Conservation (phyloP, 2,888 invertebrate genomes). For the Orthosia incerta region DNA sequence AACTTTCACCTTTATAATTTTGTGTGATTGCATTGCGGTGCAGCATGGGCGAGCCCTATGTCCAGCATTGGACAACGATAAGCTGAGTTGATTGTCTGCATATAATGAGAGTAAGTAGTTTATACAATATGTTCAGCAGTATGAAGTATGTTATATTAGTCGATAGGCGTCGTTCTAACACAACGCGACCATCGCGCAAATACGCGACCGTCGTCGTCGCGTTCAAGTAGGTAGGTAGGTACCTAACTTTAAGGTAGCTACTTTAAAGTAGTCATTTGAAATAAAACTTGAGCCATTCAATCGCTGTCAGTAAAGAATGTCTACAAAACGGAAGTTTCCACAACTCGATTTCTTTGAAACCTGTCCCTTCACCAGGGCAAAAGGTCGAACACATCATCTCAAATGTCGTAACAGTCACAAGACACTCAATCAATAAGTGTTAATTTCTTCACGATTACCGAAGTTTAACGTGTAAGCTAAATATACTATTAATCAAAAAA, state of each 20-base stretch:
- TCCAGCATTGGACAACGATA: too few species aligned
- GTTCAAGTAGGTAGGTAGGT: too few species aligned
- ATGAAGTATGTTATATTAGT: too few species aligned
- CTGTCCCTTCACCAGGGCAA: slow-evolving; percentile 1
- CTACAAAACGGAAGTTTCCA: slow-evolving; percentile 23
- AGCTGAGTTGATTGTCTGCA: too few species aligned
- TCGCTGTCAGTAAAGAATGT: background rate
- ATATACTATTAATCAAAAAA: slow-evolving; percentile 76
- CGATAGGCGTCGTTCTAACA: too few species aligned
- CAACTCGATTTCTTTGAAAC: slow-evolving; percentile 2
- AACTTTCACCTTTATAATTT: too few species aligned
- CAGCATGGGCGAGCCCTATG: too few species aligned
- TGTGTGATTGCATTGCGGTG: too few species aligned
- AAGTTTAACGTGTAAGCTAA: slow-evolving; percentile 57
- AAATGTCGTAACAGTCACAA: slow-evolving; percentile 51
- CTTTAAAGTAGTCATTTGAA: background rate
- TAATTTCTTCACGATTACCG: slow-evolving; percentile 63
- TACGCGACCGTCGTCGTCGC: too few species aligned
- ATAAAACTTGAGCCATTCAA: background rate
- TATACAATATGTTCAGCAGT: too few species aligned
- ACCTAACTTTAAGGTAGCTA: background rate
- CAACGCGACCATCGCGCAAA: too few species aligned
- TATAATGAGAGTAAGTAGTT: too few species aligned
- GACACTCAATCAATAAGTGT: slow-evolving; percentile 54
- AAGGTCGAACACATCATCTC: slow-evolving; percentile 35